Base-by-base conservation (phyloP, 2,113 vertebrate genomes). In the Clarias macrocephalus region DNA sequence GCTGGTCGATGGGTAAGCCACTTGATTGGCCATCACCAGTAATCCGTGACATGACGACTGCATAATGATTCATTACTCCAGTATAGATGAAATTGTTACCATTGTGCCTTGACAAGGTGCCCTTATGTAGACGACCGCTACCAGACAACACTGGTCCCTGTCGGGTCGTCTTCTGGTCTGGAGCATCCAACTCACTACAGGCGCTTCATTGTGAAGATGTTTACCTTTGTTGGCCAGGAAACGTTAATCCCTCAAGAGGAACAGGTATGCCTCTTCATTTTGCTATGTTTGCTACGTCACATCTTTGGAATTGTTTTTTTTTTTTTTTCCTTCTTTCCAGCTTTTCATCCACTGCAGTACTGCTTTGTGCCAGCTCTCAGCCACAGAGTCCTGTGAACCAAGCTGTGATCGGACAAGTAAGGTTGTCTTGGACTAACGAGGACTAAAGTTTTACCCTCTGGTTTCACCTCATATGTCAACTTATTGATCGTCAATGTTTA, bases 181-280 rank as follows among this genome's bases (percentile, higher is more conserved):
- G 19, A 16, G 10, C 91, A 88, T 86, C 93, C 94, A 0, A 92
- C 66, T 0, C 95, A 95, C 83, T 79, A 95, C 92, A 95, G 93
- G 89, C 94, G 94, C 16, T 95, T 95, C 48, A 68, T 92, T 25
- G 3, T 93, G 8, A 91, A 91, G 84, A 94, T 95, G 94, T 96
- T 96, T 28, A 68, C 92, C 0, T 95, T 95, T 91, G 92, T 95
- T 83, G 91, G 93, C 33, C 33, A 83, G 18, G 59, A 84, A 0
- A 54, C 66, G 1, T 86, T 65, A 0, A 1, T 21, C 0, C 86
- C 89, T 30, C 68, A 85, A 23, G 88, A 82, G 30, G 91, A 93
- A 28, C 83, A 11, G 91, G 95, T 96, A 92, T 66, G 65, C 23
- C 10, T 7, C 0, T 2, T 42, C 10, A 23, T 33, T 80, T 23